Base-by-base conservation (phyloP, 2,113 vertebrate species). In the Vulpes ferrilata region DNA sequence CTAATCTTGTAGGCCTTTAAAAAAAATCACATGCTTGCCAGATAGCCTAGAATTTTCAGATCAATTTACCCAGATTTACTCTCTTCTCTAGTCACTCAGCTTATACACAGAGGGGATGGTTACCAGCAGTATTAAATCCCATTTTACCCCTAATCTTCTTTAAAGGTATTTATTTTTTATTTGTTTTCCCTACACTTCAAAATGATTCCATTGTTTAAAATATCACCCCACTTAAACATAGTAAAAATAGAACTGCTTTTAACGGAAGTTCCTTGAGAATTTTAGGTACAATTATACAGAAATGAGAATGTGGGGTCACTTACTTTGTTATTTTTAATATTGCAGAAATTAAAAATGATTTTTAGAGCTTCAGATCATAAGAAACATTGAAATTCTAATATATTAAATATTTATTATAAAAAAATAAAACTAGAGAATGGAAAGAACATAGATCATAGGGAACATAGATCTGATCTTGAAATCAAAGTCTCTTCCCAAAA, bases 31-130 rank as follows among this genome's bases (percentile, higher is more conserved):
- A 19, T 88, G 30, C 25, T 67, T 5, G 53, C 90, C 65, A 74
- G 32, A 27, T n/a, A 64, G 78, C 11, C 64, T 65, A 25, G 60
- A 48, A 97, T 48, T 84, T 98, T 43, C 30, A 76, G n/a, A 92
- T 96, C 19, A 43, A 16, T 97, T 55, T 93, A 16, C 80, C 43
- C 85, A 82, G 81, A 82, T 94, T 93, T 88, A 35, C 59, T 2
- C 22, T 85, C 30, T 92, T 65, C 83, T 73, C 86, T 95, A 64
- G 48, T 82, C 27, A 55, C 32, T 96, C 55, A 65, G 55, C 53
- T 73, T 53, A 11, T 60, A n/a, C 19, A 23, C 25, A 53, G 48
- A 25, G 67, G 17, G 83, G 48, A 57, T 2, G 25, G 15, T 2
- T n/a, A 19, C 23, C 71, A 89, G 90, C 69, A 4, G 0, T 32